Conservation (phyloP, 2,888 invertebrate genomes). For the Erpobdella octoculata region DNA sequence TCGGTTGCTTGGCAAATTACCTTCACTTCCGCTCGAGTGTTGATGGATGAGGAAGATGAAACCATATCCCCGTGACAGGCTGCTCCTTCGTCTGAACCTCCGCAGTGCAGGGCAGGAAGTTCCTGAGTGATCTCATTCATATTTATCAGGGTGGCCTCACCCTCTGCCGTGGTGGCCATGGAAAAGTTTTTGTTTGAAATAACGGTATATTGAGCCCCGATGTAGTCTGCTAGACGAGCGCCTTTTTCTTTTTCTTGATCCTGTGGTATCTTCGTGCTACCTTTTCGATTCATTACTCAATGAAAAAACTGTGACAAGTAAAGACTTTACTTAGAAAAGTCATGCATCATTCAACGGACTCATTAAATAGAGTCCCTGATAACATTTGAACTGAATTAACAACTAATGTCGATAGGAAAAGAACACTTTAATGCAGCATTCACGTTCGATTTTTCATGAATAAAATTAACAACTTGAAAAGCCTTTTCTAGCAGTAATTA, state of each 20-base stretch:
- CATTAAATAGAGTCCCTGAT: neutral
- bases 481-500: too few relatives aligned
- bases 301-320: neutral
- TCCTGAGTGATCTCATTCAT: neutral
- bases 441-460: too few relatives aligned
- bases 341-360: too few relatives aligned
- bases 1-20: too few relatives aligned
- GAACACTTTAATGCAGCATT: too few relatives aligned
- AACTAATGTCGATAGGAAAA: too few relatives aligned
- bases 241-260: conserved; percentile 17
- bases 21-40: conserved; percentile 5
- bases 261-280: neutral
- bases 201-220: conserved; percentile 24
- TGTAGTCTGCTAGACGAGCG: conserved; percentile 26
- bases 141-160: neutral
- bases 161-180: neutral
- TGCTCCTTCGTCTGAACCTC: conserved; percentile 2
- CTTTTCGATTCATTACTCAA: neutral
- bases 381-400: neutral
- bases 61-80: neutral
- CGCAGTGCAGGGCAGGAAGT: neutral
- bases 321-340: too few relatives aligned
- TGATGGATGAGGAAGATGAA: neutral
- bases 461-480: too few relatives aligned
- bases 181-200: conserved; percentile 12